A percentile compares a stretch with the other conserved stretches of the same genome.
These are phyloP conservation scores for western clawed frog (Xenopus tropicalis) DNA, from an alignment of 2,113 vertebrate species.

Conservation along the genomic window UCB_Xtro_10.0 CM004446.2:26814501-26815000, in stretches of 20 bases:
- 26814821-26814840: too few relatives aligned
- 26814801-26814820: too few relatives aligned
- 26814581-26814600: conserved; percentile 43
- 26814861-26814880: not conserved
- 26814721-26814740: conserved; percentile 49
- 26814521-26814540: too few relatives aligned
- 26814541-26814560: too few relatives aligned
- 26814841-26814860: not conserved
- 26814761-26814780: not conserved
- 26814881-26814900: not conserved
- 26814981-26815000: not conserved
- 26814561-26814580: too few relatives aligned
- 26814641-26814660: conserved; percentile 53
- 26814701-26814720: conserved; percentile 61
- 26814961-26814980: not conserved
- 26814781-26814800: not conserved
- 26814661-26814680: conserved; percentile 54
- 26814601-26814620: conserved; percentile 59
- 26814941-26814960: not conserved
- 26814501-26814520: too few relatives aligned
- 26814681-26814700: conserved; percentile 43
- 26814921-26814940: not conserved
- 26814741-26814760: not conserved
- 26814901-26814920: not conserved
- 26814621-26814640: conserved; percentile 54